Evolutionary conservation across 2,888 invertebrate genomes (phyloP).

Genomic region (Petrolisthes manimaculis): DNA sequence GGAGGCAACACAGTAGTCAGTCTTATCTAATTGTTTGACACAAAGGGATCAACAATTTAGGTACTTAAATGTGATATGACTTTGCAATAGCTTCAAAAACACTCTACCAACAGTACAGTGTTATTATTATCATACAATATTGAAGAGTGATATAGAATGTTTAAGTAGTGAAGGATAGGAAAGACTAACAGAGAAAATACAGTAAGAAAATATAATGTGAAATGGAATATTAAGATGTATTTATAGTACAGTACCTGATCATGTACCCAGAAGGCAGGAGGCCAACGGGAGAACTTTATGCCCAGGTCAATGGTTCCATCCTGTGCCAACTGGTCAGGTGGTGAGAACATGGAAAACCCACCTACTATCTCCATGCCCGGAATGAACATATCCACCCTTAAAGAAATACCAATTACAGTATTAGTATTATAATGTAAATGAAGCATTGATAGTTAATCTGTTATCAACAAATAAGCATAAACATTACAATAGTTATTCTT

Average conservation of each 20-base stretch:
- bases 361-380: slow-evolving; percentile 70
- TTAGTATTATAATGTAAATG: too few relatives aligned
- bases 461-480: too few relatives aligned
- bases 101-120: too few relatives aligned
- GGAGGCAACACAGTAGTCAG: background rate
- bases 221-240: background rate
- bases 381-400: slow-evolving; percentile 72
- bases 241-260: background rate
- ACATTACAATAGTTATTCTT: too few relatives aligned
- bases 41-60: too few relatives aligned
- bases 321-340: slow-evolving; percentile 68
- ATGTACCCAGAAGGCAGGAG: slow-evolving; percentile 71
- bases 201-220: background rate
- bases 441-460: too few relatives aligned
- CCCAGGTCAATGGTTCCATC: slow-evolving; percentile 69
- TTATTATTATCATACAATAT: too few relatives aligned
- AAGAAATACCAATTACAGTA: too few relatives aligned
- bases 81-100: too few relatives aligned
- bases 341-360: slow-evolving; percentile 72
- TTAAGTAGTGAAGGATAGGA: background rate
- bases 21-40: background rate
- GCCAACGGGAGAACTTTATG: slow-evolving; percentile 70
- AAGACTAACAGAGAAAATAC: background rate
- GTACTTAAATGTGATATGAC: too few relatives aligned
- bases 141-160: too few relatives aligned